These are phyloP conservation scores for Lordiphosa andalusiaca DNA, from an alignment of 2,888 invertebrate genomes.

Conservation along the genomic window DNA sequence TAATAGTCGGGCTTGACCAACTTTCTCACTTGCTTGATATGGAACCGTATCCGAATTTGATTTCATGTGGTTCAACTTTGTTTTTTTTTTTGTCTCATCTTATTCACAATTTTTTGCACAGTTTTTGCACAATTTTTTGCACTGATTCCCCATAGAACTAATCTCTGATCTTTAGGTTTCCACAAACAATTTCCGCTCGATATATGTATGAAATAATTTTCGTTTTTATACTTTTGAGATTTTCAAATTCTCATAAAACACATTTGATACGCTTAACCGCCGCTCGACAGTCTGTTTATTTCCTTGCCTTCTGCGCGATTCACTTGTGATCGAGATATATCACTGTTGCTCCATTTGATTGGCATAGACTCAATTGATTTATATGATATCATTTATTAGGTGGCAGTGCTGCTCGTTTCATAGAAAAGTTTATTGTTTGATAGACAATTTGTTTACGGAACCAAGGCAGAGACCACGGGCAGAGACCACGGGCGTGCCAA, in stretches of 20 bases:
- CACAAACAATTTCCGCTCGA: too few species aligned
- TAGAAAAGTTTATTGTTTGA: slow-evolving; percentile 39
- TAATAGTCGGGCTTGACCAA: too few species aligned
- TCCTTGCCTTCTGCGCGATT: slow-evolving; percentile 31
- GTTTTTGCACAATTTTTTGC: too few species aligned
- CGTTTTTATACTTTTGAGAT: not conserved
- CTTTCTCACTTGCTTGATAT: too few species aligned
- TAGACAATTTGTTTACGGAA: slow-evolving; percentile 64
- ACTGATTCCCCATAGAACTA: too few species aligned
- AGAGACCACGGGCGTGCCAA: slow-evolving; percentile 13
- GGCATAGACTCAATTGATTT: slow-evolving; percentile 73
- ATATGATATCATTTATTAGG: slow-evolving; percentile 68
- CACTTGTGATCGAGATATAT: slow-evolving; percentile 57
- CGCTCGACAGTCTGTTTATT: slow-evolving; percentile 17
- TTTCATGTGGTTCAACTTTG: too few species aligned
- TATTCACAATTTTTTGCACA: too few species aligned
- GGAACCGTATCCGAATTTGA: too few species aligned
- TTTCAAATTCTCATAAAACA: slow-evolving; percentile 29
- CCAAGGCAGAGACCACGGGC: slow-evolving; percentile 15
- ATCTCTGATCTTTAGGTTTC: too few species aligned
- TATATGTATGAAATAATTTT: too few species aligned
- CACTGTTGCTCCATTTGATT: slow-evolving; percentile 65
- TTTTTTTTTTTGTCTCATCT: too few species aligned
- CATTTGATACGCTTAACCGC: slow-evolving; percentile 20
- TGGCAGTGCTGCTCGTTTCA: slow-evolving; percentile 19